Evolutionary conservation across 2,113 vertebrate species (phyloP).

Genomic region (Felis chaus): DNA sequence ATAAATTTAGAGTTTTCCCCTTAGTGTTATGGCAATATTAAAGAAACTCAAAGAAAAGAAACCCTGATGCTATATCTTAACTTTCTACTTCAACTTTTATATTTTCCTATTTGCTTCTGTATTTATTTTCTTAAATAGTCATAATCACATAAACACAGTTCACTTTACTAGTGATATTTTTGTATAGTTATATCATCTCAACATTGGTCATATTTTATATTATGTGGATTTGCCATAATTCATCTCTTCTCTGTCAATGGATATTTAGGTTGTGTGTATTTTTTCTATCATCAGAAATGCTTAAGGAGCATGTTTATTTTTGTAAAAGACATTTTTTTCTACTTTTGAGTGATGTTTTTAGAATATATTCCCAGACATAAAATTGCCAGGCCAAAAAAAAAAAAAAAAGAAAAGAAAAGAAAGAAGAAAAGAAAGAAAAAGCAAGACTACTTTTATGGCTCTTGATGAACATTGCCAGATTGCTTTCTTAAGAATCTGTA

Average conservation of each 20-base stretch:
- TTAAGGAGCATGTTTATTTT: neutral
- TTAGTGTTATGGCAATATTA: neutral
- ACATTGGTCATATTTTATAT: neutral
- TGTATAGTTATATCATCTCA: neutral
- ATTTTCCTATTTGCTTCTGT: neutral
- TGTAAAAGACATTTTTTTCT: neutral
- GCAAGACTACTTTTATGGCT: neutral
- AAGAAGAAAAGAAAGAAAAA: neutral
- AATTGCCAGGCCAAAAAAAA: neutral
- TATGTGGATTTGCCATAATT: neutral
- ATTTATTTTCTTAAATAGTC: conserved; percentile 11
- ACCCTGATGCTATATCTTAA: neutral
- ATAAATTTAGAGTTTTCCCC: neutral
- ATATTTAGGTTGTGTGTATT: neutral
- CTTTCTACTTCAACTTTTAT: neutral
- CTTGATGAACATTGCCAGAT: neutral
- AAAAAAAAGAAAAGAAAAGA: neutral
- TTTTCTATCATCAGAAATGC: neutral
- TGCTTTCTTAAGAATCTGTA: neutral
- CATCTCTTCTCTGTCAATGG: neutral
- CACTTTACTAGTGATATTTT: neutral
- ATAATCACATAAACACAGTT: neutral
- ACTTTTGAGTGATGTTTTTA: neutral
- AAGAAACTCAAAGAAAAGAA: neutral
- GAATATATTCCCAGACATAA: neutral